A percentile compares a stretch with the other conserved stretches of the same genome.
Evolutionary conservation across 2,888 invertebrate genomes (phyloP).

Genomic region (Panopea generosa): DNA sequence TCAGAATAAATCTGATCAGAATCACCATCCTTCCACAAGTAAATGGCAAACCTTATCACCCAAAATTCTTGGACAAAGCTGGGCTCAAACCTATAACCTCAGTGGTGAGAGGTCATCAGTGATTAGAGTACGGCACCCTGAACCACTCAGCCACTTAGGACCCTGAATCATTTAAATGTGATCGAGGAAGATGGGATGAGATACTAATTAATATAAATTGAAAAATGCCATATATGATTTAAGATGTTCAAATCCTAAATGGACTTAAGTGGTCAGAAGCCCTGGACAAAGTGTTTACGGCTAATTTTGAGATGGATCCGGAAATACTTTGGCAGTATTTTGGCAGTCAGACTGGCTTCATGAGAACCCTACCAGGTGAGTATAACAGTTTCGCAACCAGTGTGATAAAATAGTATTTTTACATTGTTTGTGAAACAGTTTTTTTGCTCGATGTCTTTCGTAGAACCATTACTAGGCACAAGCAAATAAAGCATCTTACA

Average conservation of each 20-base stretch:
- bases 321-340: slow-evolving; percentile 86
- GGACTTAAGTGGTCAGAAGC: slow-evolving; percentile 85
- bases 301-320: slow-evolving; percentile 83
- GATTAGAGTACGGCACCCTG: background rate
- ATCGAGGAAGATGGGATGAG: background rate
- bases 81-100: no score
- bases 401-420: no score
- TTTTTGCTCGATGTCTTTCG: no score
- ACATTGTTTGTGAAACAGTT: no score
- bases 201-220: background rate
- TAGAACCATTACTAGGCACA: no score
- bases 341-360: slow-evolving; percentile 86
- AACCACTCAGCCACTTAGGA: background rate
- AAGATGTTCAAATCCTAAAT: slow-evolving; percentile 86
- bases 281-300: slow-evolving; percentile 84
- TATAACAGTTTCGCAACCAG: no score
- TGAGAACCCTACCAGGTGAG: slow-evolving; percentile 85
- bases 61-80: no score
- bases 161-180: background rate
- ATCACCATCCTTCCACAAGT: no score
- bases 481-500: no score
- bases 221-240: slow-evolving; percentile 47
- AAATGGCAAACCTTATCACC: no score
- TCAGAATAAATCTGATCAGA: no score
- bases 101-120: no score